Percentiles rank a stretch among this genome's conserved stretches.
phyloP scores from a whole-genome alignment of 2,113 vertebrate species.

The Arothron firmamentum region DNA sequence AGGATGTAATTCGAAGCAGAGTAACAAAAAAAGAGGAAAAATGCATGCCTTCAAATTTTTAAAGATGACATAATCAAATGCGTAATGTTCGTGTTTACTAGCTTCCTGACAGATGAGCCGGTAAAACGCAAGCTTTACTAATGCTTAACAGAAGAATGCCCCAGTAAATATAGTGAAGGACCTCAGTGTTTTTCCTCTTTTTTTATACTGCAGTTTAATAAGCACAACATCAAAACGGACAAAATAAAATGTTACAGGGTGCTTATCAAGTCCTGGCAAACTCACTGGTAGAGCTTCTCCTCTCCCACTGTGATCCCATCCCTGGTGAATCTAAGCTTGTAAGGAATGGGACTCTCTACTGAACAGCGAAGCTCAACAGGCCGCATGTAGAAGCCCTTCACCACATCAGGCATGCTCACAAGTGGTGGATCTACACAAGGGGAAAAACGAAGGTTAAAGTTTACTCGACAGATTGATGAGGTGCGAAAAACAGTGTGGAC shows the following conservation, averaged over 20 bases:
- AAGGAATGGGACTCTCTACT: slow-evolving; percentile 82
- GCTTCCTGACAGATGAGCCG: slow-evolving; percentile 47
- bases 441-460: slow-evolving; percentile 47
- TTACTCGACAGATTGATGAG: slow-evolving; percentile 52
- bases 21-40: slow-evolving; percentile 11
- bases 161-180: slow-evolving; percentile 19
- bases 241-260: slow-evolving; percentile 17
- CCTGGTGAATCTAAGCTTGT: slow-evolving; percentile 79
- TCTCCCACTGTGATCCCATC: slow-evolving; percentile 74
- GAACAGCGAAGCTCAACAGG: slow-evolving; percentile 80
- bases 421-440: slow-evolving; percentile 76
- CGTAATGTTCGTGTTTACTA: slow-evolving; percentile 47
- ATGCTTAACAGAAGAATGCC: slow-evolving; percentile 42
- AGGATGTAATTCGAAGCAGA: slow-evolving; percentile 55
- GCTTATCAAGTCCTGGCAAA: slow-evolving; percentile 24
- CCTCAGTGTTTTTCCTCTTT: slow-evolving; percentile 28
- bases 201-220: slow-evolving; percentile 35
- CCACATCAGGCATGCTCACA: slow-evolving; percentile 81
- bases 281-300: slow-evolving; percentile 81
- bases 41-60: slow-evolving; percentile 28
- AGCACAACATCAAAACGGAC: slow-evolving; percentile 8
- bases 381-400: slow-evolving; percentile 77
- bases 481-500: slow-evolving; percentile 33
- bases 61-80: slow-evolving; percentile 47
- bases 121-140: slow-evolving; percentile 43